phyloP scores from a whole-genome alignment of 2,113 vertebrate species.

The Fregetta grallaria region DNA sequence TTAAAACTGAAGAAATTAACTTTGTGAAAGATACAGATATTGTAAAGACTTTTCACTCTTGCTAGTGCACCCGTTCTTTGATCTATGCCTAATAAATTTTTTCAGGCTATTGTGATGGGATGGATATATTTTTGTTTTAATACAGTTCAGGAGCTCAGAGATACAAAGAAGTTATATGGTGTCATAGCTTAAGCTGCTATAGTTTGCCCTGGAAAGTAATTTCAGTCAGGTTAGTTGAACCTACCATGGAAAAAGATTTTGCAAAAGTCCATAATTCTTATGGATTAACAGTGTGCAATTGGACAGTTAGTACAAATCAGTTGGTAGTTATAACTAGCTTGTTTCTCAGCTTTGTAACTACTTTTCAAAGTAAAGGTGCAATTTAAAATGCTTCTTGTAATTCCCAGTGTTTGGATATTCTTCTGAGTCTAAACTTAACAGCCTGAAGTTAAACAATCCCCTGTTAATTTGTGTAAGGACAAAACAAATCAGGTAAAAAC shows the following conservation, averaged over 20 bases:
- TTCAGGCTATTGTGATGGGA: not conserved
- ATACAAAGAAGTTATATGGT: not conserved
- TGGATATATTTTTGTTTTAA: not conserved
- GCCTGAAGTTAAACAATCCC: not conserved
- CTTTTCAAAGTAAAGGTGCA: not conserved
- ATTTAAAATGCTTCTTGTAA: not conserved
- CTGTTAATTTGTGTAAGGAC: not conserved
- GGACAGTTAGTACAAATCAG: not conserved
- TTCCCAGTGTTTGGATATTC: not conserved
- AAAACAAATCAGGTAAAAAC: not conserved
- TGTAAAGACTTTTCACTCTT: not conserved
- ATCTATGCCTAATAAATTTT: not conserved
- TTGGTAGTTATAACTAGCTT: not conserved
- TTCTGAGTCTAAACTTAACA: not conserved
- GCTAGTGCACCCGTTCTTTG: not conserved
- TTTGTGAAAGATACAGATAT: not conserved
- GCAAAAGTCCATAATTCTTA: not conserved
- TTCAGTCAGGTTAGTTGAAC: not conserved
- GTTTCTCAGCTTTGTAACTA: not conserved
- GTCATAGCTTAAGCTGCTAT: not conserved
- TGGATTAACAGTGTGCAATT: not conserved
- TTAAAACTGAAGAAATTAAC: not conserved
- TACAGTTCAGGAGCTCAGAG: not conserved
- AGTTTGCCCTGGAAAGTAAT: not conserved
- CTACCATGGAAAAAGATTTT: not conserved